These are phyloP conservation scores for Danionella dracula DNA, from an alignment of 2,797 vertebrate genomes.

Conservation along the genomic window DNA sequence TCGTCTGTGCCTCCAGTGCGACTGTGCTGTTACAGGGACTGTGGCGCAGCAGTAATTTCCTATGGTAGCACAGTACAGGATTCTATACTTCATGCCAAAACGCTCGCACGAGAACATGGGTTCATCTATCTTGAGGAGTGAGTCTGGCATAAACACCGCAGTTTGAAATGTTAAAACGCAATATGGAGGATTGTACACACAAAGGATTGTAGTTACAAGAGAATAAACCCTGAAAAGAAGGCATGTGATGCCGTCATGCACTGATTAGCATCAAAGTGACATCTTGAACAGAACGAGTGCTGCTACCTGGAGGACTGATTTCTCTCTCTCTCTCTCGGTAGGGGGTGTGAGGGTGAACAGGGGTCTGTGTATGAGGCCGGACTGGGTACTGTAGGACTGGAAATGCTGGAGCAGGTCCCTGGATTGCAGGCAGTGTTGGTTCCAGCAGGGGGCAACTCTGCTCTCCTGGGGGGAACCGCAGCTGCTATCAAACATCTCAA, in stretches of 20 bases:
- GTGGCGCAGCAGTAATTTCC: conserved; percentile 83
- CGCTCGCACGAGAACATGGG: conserved; percentile 76
- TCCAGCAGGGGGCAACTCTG: conserved; percentile 79
- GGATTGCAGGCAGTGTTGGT: conserved; percentile 82
- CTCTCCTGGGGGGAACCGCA: conserved; percentile 77
- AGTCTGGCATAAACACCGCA: conserved; percentile 1
- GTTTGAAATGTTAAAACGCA: too few relatives aligned
- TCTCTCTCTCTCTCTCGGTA: conserved; percentile 41
- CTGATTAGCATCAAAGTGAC: too few relatives aligned
- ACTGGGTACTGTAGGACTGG: conserved; percentile 82
- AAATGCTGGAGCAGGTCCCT: conserved; percentile 82
- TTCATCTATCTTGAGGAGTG: conserved; percentile 88
- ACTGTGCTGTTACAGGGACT: conserved; percentile 78
- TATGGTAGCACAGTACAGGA: conserved; percentile 73
- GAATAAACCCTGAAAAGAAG: not conserved
- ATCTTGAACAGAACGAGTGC: too few relatives aligned
- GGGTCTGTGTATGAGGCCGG: conserved; percentile 75
- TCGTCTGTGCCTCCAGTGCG: conserved; percentile 50
- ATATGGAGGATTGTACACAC: too few relatives aligned
- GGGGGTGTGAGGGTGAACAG: conserved; percentile 29
- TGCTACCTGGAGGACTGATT: not conserved
- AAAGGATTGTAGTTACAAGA: too few relatives aligned
- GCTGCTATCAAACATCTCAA: conserved; percentile 85
- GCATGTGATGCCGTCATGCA: too few relatives aligned
- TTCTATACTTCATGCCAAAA: conserved; percentile 73